phyloP scores from a whole-genome alignment of 1,140 invertebrate genomes.

The Samia ricini region DNA sequence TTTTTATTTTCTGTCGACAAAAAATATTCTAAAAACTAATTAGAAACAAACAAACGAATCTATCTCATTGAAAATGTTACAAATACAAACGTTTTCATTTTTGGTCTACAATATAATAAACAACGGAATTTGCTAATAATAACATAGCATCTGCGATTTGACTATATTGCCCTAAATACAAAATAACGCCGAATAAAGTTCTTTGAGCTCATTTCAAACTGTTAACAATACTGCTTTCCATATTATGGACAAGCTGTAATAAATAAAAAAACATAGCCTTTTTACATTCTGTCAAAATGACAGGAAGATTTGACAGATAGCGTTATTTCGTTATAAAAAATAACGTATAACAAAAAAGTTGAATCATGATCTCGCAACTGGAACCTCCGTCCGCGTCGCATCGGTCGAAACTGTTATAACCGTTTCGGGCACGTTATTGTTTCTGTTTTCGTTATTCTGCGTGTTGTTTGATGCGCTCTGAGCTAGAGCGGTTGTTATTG shows the following conservation, averaged over 20 bases:
- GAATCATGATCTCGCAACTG: constrained; percentile 12
- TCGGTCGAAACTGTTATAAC: constrained; percentile 11
- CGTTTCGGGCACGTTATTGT: constrained; percentile 9
- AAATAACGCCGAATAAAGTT: background rate
- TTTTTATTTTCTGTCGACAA: too few species aligned
- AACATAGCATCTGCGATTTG: too few species aligned
- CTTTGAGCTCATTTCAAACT: background rate
- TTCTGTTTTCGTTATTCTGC: background rate
- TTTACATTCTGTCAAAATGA: constrained; percentile 10
- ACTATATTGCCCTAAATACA: background rate
- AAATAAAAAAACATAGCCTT: constrained; percentile 4
- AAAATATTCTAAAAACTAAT: too few species aligned
- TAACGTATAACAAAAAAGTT: background rate
- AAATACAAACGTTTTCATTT: too few species aligned
- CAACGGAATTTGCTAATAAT: too few species aligned
- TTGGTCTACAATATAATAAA: too few species aligned
- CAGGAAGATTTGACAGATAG: constrained; percentile 17
- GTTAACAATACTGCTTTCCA: constrained; percentile 1
- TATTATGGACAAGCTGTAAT: constrained; percentile 4
- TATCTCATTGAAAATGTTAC: too few species aligned
- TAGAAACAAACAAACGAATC: too few species aligned
- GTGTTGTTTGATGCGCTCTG: background rate
- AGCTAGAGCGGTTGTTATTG: constrained; percentile 32
- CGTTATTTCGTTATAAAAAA: too few species aligned
- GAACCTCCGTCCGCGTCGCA: background rate